phyloP scores from a whole-genome alignment of 1,140 invertebrate species.

The Anastrepha ludens region DNA sequence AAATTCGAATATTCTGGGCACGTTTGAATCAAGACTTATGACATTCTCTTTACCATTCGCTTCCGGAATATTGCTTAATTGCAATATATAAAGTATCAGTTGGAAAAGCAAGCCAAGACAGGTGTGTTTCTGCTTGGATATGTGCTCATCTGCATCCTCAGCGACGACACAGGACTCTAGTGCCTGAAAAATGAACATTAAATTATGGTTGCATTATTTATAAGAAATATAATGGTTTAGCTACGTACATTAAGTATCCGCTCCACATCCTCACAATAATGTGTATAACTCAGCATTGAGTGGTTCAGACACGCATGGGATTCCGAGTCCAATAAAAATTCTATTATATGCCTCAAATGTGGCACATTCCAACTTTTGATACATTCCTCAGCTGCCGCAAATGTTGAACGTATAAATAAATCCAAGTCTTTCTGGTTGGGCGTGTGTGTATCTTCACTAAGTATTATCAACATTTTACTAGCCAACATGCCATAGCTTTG shows the following conservation, averaged over 20 bases:
- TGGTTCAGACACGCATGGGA: slow-evolving; percentile 63
- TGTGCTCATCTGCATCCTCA: slow-evolving; percentile 73
- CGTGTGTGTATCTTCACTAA: slow-evolving; percentile 75
- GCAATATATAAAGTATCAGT: slow-evolving; percentile 63
- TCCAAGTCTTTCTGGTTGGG: slow-evolving; percentile 67
- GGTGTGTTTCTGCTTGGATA: slow-evolving; percentile 68
- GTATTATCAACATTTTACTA: slow-evolving; percentile 77
- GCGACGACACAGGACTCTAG: slow-evolving; percentile 62
- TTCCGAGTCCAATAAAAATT: slow-evolving; percentile 75
- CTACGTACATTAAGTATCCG: slow-evolving; percentile 65
- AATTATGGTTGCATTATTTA: not conserved
- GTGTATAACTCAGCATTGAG: slow-evolving; percentile 65
- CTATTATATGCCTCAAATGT: slow-evolving; percentile 76
- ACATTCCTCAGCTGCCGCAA: slow-evolving; percentile 74
- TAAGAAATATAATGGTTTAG: not conserved
- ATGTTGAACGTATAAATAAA: slow-evolving; percentile 74
- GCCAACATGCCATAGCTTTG: slow-evolving; percentile 74
- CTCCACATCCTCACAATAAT: slow-evolving; percentile 69
- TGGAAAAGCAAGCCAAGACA: slow-evolving; percentile 66
- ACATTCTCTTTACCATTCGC: slow-evolving; percentile 56
- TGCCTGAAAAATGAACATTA: slow-evolving; percentile 60
- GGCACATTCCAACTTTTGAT: slow-evolving; percentile 75
- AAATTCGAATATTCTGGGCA: slow-evolving; percentile 65
- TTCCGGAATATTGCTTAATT: slow-evolving; percentile 58
- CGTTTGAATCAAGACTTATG: slow-evolving; percentile 68